Evolutionary conservation across 2,113 vertebrate genomes (phyloP), one percentile per base, ranked within the genome.

Genomic region (Grallaria varia): DNA sequence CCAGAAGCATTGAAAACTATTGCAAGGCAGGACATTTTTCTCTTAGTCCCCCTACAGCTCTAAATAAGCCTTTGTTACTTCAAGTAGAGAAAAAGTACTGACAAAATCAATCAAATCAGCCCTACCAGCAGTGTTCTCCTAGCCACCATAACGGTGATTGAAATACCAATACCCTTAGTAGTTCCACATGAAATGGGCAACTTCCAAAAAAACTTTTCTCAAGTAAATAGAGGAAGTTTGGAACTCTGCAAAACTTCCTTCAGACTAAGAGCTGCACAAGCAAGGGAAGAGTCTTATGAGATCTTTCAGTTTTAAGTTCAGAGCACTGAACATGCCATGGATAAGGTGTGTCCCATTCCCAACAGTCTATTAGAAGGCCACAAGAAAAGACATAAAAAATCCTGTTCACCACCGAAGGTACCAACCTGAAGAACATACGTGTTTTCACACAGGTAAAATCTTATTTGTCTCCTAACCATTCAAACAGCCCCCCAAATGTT

Each of bases 11-110:
- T 5, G 0, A 63, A 90, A 93, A 92, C 69, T 80, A 84, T 1
- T 86, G 44, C 59, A 84, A 92, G 44, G 64, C 60, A 92, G 28
- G 33, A 79, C 19, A 68, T 89, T 96, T 86, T 90, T 96, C 77
- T 71, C n/a, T 81, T 35, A 67, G 60, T 45, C 13, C 14, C 87
- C 66, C 52, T 59, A n/a, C 4, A 68, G 35, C 44, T 40, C 25
- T 78, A 94, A 89, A 87, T 35, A 89, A 87, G 40, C 15, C 33
- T 76, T 58, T 77, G 50, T 73, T 87, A 89, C 37, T 84, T 64
- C 53, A 67, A 45, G 42, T 75, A 79, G 80, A 60, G 75, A 78
- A 88, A 90, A 86, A 92, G 37, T 45, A 75, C 44, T 87, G 62
- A 64, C 24, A 74, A 90, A 90, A 91, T 85, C 59, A 91, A 95